These are phyloP conservation scores for Octodon degus DNA, from an alignment of 2,113 vertebrate species.

Conservation along the genomic window DNA sequence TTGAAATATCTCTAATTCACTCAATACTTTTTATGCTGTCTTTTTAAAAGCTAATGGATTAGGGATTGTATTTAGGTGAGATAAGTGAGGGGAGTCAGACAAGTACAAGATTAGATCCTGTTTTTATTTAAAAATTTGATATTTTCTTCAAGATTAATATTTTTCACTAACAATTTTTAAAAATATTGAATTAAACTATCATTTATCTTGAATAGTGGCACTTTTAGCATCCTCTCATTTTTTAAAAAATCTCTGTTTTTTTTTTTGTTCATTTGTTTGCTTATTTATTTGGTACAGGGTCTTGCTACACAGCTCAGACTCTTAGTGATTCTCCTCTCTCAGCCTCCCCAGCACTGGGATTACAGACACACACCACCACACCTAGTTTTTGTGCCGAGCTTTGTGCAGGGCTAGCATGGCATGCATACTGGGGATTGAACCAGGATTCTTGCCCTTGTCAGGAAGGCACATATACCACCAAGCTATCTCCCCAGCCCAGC, in stretches of 20 bases:
- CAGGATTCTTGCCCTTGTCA: too few species aligned
- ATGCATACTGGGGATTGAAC: too few species aligned
- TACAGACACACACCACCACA: too few species aligned
- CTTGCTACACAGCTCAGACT: too few species aligned
- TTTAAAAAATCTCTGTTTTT: neutral
- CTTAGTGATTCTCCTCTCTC: too few species aligned
- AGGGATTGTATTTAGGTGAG: neutral
- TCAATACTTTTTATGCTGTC: neutral
- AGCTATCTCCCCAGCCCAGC: too few species aligned
- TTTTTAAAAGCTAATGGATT: neutral
- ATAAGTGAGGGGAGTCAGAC: neutral
- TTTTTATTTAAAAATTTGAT: conserved; percentile 23
- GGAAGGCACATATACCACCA: too few species aligned
- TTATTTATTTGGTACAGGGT: too few species aligned
- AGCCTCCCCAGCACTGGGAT: too few species aligned
- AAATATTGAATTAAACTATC: neutral
- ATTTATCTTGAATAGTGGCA: neutral
- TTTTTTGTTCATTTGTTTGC: too few species aligned
- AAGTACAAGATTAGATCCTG: neutral
- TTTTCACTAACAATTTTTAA: conserved; percentile 23
- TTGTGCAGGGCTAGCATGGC: too few species aligned
- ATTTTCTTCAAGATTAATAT: neutral
- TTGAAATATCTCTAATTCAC: neutral
- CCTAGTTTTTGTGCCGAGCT: too few species aligned
- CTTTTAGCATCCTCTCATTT: neutral